phyloP scores from a whole-genome alignment of 30 jellyfish, hydroid and myxozoan species.

The Mastigias papua region DNA sequence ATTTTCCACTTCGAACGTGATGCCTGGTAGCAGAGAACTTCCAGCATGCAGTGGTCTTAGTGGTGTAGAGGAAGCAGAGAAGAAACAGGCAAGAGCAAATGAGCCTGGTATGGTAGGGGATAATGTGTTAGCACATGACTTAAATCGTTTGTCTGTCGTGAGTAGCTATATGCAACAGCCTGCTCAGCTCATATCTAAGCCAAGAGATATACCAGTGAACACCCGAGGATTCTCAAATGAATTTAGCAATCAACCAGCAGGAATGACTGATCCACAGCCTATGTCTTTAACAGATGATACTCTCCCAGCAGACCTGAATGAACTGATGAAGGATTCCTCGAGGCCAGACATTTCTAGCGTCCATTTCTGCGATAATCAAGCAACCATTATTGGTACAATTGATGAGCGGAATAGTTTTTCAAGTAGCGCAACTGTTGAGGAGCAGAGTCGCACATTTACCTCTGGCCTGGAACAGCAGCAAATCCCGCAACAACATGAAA shows the following conservation, averaged over 20 bases:
- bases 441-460: neutral
- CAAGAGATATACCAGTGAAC: constrained; percentile 48
- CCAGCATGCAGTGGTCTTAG: neutral
- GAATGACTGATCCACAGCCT: constrained; percentile 67
- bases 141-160: constrained; percentile 66
- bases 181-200: constrained; percentile 12
- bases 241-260: constrained; percentile 7
- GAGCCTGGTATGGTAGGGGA: constrained; percentile 15
- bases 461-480: constrained; percentile 5
- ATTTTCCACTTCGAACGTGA: neutral
- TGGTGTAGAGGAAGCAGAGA: neutral
- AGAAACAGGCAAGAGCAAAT: neutral
- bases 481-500: neutral
- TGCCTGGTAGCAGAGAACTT: neutral
- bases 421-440: neutral
- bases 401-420: neutral
- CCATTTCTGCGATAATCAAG: neutral
- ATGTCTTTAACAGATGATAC: constrained; percentile 78
- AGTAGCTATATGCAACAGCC: constrained; percentile 39
- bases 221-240: neutral
- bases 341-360: neutral
- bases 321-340: constrained; percentile 32
- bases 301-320: constrained; percentile 37
- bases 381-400: neutral
- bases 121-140: constrained; percentile 61